Percentiles rank a stretch among this genome's conserved stretches.
These are phyloP conservation scores for Pterocles orientalis DNA, from an alignment of 2,113 vertebrate genomes.

Conservation along the genomic window DNA sequence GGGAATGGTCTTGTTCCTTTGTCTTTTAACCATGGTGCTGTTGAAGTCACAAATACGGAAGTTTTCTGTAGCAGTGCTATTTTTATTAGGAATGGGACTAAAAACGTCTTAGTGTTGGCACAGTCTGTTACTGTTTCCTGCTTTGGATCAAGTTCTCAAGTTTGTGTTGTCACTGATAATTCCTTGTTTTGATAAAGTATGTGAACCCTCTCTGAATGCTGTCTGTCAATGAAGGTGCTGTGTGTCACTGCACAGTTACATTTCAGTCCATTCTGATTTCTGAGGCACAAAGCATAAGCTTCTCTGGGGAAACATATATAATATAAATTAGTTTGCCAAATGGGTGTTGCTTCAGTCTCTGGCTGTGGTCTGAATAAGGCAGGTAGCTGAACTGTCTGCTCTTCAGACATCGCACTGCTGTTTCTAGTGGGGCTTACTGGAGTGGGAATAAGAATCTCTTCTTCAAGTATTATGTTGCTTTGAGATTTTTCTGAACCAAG, in stretches of 20 bases:
- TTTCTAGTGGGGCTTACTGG: background rate
- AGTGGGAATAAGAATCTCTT: background rate
- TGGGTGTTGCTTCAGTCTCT: background rate
- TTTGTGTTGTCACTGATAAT: background rate
- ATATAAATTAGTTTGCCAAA: background rate
- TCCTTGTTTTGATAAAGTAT: background rate
- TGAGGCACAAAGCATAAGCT: background rate
- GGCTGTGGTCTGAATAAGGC: background rate
- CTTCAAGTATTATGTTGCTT: background rate
- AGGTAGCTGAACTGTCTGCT: rapidly evolving
- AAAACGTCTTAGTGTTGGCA: background rate
- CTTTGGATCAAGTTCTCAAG: background rate
- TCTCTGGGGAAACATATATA: background rate
- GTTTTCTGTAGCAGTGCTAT: background rate
- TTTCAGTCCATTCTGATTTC: background rate
- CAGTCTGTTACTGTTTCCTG: background rate
- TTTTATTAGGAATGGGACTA: background rate
- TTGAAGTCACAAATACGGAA: background rate
- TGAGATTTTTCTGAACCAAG: background rate
- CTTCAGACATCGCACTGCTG: background rate
- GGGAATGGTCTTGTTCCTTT: background rate
- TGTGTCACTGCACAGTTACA: background rate
- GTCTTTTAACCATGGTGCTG: background rate
- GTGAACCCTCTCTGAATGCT: rapidly evolving
- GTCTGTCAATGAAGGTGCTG: background rate